Base-by-base conservation (phyloP, 37 sponge, comb jelly and placozoan genomes). In the Halisarca cf. caerulea region DNA sequence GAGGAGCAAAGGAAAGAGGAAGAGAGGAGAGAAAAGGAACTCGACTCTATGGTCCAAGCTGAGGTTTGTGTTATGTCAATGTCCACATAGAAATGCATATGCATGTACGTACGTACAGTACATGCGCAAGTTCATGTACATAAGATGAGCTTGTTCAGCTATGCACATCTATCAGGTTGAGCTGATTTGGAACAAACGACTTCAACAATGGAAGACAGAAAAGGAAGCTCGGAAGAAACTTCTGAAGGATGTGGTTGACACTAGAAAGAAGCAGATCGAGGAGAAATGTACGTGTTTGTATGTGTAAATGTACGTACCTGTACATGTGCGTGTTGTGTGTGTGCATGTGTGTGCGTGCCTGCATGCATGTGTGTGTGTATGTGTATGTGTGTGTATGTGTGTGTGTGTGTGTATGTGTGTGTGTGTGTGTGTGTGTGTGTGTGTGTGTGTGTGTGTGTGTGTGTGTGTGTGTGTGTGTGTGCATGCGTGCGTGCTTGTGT, bases 171-270 rank as follows among this genome's bases (percentile, higher is more conserved):
- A 11, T 47, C 51, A 74, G 77, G 77, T 74, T 74, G 92, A 94
- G 80, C 92, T 88, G 51, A 90, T 92, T 69, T 98, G 99, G 99
- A 78, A 66, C 17, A 93, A 90, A 66, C 87, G 97, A 44, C 59
- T 92, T 55, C 72, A 85, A 18, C 97, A 96, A 69, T 96, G 99
- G 99, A 90, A 84, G 66, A 82, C 72, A 44, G 99, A 98, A 68
- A 96, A 78, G 37, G 91, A 94, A 43, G 99, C 99, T 23, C 54
- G 99, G 60, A 86, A 86, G 79, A 94, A 91, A 73, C 83, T 98
- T 34, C 92, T 96, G 89, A 61, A 92, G 32, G 93, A 98, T 44
- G 97, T 98, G 59, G 40, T 98, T 43, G 91, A 85, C 0, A 83
- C 84, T 9, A 87, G 99, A 58, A 88, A 85, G 70, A 79, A 92